Evolutionary conservation across 2,888 invertebrate species (phyloP).

Genomic region (Pimpla rufipes): DNA sequence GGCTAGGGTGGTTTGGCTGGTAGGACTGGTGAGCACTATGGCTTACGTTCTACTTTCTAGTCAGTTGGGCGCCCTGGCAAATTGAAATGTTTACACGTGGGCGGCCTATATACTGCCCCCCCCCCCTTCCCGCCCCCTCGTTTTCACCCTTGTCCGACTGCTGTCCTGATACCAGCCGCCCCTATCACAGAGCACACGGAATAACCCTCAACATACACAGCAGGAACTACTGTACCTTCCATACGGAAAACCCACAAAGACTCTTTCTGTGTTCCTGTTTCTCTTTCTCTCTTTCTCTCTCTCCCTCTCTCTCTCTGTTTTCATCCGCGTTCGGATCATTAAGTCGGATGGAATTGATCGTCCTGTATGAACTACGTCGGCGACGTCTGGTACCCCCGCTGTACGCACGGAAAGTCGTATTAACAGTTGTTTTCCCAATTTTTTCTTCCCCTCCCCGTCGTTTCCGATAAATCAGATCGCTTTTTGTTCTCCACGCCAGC

Average conservation of each 20-base stretch:
- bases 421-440: constrained; percentile 47
- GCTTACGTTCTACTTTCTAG: constrained; percentile 47
- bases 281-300: background rate
- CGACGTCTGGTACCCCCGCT: background rate
- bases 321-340: constrained; percentile 42
- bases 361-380: constrained; percentile 21
- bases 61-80: constrained; percentile 55
- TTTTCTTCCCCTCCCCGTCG: constrained; percentile 14
- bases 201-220: constrained; percentile 5
- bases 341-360: constrained; percentile 44
- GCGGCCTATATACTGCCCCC: constrained; percentile 40
- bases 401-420: constrained; percentile 28
- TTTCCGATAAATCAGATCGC: constrained; percentile 51
- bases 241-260: background rate
- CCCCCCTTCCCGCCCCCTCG: background rate
- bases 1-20: constrained; percentile 46
- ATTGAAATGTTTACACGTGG: constrained; percentile 65
- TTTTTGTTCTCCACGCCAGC: constrained; percentile 32
- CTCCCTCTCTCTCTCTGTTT: background rate
- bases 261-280: too few species aligned
- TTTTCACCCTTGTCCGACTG: constrained; percentile 15
- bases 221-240: background rate
- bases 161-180: background rate
- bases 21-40: constrained; percentile 41
- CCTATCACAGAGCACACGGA: constrained; percentile 20